Percentiles rank a stretch among this genome's conserved stretches.
phyloP scores from a whole-genome alignment of 2,888 invertebrate genomes.

The Leucoptera coffeella region DNA sequence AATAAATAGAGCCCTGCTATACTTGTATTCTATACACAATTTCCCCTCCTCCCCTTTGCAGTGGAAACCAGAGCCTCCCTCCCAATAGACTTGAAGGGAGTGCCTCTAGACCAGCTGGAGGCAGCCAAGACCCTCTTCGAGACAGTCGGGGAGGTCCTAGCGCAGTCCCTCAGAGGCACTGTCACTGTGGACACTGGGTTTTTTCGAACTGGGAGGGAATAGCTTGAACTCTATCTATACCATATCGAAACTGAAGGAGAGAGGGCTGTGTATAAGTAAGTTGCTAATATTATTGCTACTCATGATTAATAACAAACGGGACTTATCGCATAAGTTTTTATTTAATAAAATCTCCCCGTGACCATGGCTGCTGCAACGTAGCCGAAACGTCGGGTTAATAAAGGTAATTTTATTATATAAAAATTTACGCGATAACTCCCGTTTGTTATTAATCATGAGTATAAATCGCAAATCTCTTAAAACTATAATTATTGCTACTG shows the following conservation, averaged over 20 bases:
- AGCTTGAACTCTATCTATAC: slow-evolving; percentile 81
- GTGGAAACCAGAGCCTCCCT: slow-evolving; percentile 50
- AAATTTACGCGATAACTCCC: too few species aligned
- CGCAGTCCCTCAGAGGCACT: slow-evolving; percentile 54
- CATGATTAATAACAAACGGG: background rate
- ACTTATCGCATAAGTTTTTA: too few species aligned
- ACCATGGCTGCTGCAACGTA: too few species aligned
- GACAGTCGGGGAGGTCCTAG: slow-evolving; percentile 67
- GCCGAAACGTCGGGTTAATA: too few species aligned
- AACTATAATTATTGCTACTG: too few species aligned
- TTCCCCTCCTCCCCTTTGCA: too few species aligned
- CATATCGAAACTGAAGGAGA: slow-evolving; percentile 68
- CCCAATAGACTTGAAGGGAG: slow-evolving; percentile 62
- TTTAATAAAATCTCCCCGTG: too few species aligned
- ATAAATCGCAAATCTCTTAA: too few species aligned
- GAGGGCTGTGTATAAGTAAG: slow-evolving; percentile 70
- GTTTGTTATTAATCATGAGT: too few species aligned
- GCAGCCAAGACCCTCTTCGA: slow-evolving; percentile 67
- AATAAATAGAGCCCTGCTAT: too few species aligned
- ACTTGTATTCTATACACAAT: too few species aligned
- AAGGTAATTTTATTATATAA: too few species aligned
- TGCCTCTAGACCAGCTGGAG: slow-evolving; percentile 49
- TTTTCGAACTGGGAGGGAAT: slow-evolving; percentile 82
- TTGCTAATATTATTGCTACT: slow-evolving; percentile 6
- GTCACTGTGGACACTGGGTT: slow-evolving; percentile 63